phyloP scores from a whole-genome alignment of 2,797 vertebrate species.

The Darevskia mixta region DNA sequence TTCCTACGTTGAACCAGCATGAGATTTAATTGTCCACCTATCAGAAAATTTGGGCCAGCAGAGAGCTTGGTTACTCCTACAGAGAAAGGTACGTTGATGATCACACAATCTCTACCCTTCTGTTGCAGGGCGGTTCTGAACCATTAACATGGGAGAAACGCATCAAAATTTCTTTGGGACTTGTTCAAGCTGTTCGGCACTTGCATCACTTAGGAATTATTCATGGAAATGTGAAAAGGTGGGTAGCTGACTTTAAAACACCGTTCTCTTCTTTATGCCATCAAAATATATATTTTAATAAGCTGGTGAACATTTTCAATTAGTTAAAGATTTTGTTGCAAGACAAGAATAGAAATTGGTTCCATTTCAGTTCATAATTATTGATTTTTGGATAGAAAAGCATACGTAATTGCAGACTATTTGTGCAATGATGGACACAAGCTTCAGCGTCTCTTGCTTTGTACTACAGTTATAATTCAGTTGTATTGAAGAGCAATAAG shows the following conservation, averaged over 20 bases:
- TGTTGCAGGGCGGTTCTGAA: conserved; percentile 65
- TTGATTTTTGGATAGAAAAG: background rate
- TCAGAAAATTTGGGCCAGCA: background rate
- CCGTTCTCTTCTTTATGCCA: background rate
- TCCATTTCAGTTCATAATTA: background rate
- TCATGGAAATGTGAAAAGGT: conserved; percentile 85
- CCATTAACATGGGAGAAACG: conserved; percentile 78
- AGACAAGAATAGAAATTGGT: background rate
- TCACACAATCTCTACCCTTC: background rate
- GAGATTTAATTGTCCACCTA: background rate
- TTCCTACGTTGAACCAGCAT: background rate
- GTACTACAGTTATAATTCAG: background rate
- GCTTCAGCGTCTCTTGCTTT: background rate
- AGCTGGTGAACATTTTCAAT: background rate
- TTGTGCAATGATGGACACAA: background rate
- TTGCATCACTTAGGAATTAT: conserved; percentile 78
- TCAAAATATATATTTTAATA: conserved; percentile 21
- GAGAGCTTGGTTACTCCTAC: background rate
- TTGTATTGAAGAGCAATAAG: background rate
- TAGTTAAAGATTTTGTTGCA: background rate
- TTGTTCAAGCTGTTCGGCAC: conserved; percentile 74
- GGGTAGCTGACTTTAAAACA: background rate
- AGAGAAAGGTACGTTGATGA: background rate
- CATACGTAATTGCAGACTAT: background rate
- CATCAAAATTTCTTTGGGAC: conserved; percentile 70